Base-by-base conservation (phyloP, 2,888 invertebrate species). In the Hyppa rectilinea region DNA sequence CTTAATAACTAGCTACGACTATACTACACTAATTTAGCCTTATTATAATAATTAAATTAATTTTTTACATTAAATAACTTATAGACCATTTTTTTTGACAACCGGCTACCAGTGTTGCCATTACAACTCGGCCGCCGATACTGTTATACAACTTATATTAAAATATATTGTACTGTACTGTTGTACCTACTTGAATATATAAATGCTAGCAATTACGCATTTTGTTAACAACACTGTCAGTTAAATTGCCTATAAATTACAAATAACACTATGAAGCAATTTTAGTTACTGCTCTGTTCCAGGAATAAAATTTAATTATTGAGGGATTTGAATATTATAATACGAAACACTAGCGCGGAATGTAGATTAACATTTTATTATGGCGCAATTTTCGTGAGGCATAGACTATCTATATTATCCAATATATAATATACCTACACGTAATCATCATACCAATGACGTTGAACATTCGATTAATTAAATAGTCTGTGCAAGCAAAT, bases 231-330 rank as follows among this genome's bases (percentile, higher is more conserved):
- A 52, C 26, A 50, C 40, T 76, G 71, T 31, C 78, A 64, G 36
- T 49, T 64, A 81, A 81, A 78, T 81, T 81, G 63, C 31, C 71
- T 43, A 61, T 78, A 71, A 77, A 77, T 78, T 70, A 70, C 40
- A 29, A 31, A 45, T 31, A 64, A 26, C 36, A 79, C 38, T 62
- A 64, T 81, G 52, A 58, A 63, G 63, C 45, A 70, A 60, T 70
- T 77, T 61, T 31, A 71, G 56, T 43, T 14, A 58, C 23, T 49
- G 78, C 77, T 77, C 34, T 40, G 12, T 64, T 70, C 4, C 40
- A 52, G 50, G 23, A 58, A 81, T 81, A 64, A 64, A 70, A 77
- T 71, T 56, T 71, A 60, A 77, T 70, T 60, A 69, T 63, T 77
- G 59, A 69, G 36, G 40, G 26, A 60, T 76, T 59, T 81, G 20